phyloP scores from a whole-genome alignment of 2,888 invertebrate species.

The Patella ulyssiponensis region DNA sequence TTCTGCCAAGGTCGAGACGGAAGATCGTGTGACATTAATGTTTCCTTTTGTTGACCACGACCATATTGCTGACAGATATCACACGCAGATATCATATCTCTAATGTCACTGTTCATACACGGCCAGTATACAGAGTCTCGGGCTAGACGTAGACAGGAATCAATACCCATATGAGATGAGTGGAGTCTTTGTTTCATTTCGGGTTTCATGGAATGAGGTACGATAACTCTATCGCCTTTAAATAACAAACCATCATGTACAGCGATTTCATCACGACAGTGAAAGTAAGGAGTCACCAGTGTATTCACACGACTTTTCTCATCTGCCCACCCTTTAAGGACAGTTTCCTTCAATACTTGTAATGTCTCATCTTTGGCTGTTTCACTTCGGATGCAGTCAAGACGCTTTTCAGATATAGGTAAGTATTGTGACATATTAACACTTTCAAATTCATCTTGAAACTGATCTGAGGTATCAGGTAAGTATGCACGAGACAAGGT shows the following conservation, averaged over 20 bases:
- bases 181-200: too few species aligned
- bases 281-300: not conserved
- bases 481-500: not conserved
- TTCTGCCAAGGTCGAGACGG: slow-evolving; percentile 13
- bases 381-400: not conserved
- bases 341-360: not conserved
- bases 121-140: too few species aligned
- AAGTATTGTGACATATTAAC: not conserved
- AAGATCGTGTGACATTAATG: not conserved
- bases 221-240: not conserved
- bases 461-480: not conserved
- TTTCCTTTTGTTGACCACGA: too few species aligned
- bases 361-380: not conserved
- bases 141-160: too few species aligned
- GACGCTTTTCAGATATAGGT: not conserved
- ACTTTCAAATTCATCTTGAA: not conserved
- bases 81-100: too few species aligned
- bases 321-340: not conserved
- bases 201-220: not conserved
- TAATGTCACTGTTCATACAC: too few species aligned
- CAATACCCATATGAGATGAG: too few species aligned
- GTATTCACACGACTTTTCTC: not conserved
- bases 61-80: too few species aligned
- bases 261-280: not conserved
- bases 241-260: not conserved